Percentiles rank a stretch among this genome's conserved stretches.
These are phyloP conservation scores for Hyperopisus bebe DNA, from an alignment of 2,113 vertebrate genomes.

Conservation along the genomic window DNA sequence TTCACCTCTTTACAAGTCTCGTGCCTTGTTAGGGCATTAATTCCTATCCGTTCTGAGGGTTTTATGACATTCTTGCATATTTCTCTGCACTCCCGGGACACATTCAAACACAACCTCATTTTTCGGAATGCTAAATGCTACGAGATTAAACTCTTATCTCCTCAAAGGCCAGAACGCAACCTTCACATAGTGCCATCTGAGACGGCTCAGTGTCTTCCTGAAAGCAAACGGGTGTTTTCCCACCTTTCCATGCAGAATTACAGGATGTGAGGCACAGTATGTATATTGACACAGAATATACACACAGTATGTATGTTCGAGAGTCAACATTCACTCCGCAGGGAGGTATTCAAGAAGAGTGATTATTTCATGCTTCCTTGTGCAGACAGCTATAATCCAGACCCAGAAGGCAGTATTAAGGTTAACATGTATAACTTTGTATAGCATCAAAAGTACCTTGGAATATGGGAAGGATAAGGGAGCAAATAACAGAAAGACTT, in stretches of 20 bases:
- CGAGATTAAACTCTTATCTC: conserved; percentile 53
- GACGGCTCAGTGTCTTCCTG: conserved; percentile 33
- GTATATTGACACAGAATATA: too few relatives aligned
- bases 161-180: conserved; percentile 59
- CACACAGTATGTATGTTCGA: neutral
- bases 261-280: neutral
- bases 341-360: neutral
- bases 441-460: neutral
- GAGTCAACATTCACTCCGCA: neutral
- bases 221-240: conserved; percentile 26
- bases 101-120: conserved; percentile 19
- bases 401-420: neutral
- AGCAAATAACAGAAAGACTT: neutral
- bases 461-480: neutral
- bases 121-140: conserved; percentile 31
- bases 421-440: neutral
- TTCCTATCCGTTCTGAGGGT: neutral
- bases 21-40: neutral
- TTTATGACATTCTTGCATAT: neutral
- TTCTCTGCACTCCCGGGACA: neutral
- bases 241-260: neutral
- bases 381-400: neutral
- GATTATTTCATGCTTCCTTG: neutral
- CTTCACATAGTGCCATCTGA: conserved; percentile 31
- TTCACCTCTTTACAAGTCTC: too few relatives aligned